Percentiles rank a stretch among this genome's conserved stretches.
These are phyloP conservation scores for Ictidomys tridecemlineatus DNA, from an alignment of 2,113 vertebrate species.

Conservation along the genomic window DNA sequence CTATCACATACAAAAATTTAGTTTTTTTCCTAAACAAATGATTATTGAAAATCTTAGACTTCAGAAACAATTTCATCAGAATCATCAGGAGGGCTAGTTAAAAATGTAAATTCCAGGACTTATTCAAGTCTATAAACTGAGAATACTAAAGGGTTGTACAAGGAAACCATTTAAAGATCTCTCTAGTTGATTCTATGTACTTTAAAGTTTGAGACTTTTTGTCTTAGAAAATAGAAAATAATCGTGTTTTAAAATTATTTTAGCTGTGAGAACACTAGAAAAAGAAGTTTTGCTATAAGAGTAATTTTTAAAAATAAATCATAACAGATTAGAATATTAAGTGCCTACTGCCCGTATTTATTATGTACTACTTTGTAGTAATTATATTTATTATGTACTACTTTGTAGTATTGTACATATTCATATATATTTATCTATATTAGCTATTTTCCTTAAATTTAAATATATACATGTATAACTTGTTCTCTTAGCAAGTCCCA, in stretches of 20 bases:
- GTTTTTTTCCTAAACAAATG: background rate
- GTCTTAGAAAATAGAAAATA: background rate
- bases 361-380: background rate
- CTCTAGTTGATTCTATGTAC: background rate
- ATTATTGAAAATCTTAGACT: slow-evolving; percentile 5
- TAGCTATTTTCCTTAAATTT: background rate
- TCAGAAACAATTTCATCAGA: background rate
- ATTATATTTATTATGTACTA: background rate
- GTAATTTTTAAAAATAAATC: background rate
- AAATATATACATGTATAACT: background rate
- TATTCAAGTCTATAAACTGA: background rate
- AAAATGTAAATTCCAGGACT: background rate
- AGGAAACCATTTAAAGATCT: background rate
- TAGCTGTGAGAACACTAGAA: background rate
- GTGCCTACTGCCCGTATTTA: background rate
- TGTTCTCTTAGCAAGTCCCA: background rate
- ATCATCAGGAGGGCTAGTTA: background rate
- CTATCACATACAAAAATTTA: background rate
- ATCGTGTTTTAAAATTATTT: background rate
- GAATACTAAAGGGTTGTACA: background rate
- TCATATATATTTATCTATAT: background rate
- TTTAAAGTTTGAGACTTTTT: background rate
- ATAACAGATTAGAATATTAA: slow-evolving; percentile 14
- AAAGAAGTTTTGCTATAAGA: background rate
- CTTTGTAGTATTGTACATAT: background rate